phyloP scores from a whole-genome alignment of 2,113 vertebrate genomes.

The Prionailurus bengalensis region DNA sequence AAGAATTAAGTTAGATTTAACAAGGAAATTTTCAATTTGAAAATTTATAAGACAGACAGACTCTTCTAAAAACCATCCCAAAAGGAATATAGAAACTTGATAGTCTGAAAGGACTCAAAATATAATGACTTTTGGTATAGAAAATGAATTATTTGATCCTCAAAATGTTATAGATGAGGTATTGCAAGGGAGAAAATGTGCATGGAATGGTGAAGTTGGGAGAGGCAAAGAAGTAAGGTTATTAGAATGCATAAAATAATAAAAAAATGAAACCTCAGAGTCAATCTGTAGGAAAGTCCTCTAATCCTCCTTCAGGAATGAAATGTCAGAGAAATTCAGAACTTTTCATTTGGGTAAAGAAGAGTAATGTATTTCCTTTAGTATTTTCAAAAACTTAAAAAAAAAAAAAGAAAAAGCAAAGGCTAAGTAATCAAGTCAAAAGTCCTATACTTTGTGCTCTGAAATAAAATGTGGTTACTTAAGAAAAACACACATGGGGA shows the following conservation, averaged over 20 bases:
- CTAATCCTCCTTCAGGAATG: conserved; percentile 47
- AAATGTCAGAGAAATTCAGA: conserved; percentile 38
- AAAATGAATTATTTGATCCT: conserved; percentile 55
- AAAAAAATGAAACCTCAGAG: background rate
- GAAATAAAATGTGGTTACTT: conserved; percentile 59
- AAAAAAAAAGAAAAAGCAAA: background rate
- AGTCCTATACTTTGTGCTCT: conserved; percentile 30
- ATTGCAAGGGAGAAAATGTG: background rate
- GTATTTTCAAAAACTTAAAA: conserved; percentile 23
- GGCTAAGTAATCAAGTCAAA: conserved; percentile 62
- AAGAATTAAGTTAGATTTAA: background rate
- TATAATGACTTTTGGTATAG: conserved; percentile 33
- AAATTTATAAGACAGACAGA: background rate
- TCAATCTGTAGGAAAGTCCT: background rate
- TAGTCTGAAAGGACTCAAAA: conserved; percentile 10
- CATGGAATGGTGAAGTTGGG: background rate
- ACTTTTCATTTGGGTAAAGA: conserved; percentile 24
- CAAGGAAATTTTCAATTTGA: background rate
- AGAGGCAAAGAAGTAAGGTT: background rate
- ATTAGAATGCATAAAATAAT: conserved; percentile 17
- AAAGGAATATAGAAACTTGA: background rate
- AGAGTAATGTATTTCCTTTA: background rate
- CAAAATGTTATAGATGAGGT: background rate
- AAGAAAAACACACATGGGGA: conserved; percentile 4
- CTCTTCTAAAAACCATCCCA: background rate